Conservation (phyloP, 1,140 invertebrate genomes). For the Lepidurus apus region DNA sequence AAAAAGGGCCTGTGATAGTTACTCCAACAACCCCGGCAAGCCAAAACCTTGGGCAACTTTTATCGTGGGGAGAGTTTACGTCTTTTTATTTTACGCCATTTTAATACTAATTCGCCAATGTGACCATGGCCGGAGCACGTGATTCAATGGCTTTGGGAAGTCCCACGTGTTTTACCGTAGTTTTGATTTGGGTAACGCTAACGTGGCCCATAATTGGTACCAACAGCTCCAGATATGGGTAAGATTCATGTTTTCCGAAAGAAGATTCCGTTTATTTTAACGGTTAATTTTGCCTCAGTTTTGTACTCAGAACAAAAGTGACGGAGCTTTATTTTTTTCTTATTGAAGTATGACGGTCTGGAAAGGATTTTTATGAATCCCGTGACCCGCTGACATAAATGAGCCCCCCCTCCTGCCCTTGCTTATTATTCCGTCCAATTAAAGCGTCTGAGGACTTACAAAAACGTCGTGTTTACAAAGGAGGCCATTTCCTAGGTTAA, state of each 20-base stretch:
- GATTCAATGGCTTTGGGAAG: not conserved
- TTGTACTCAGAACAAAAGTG: not conserved
- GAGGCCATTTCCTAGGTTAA: not conserved
- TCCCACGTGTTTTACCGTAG: conserved; percentile 18
- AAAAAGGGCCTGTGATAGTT: not conserved
- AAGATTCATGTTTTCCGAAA: not conserved
- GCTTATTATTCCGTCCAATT: conserved; percentile 15
- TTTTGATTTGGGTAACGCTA: not conserved
- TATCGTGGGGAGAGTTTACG: not conserved
- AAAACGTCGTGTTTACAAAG: not conserved
- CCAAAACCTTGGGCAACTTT: not conserved
- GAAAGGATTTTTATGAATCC: not conserved
- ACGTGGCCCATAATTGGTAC: not conserved
- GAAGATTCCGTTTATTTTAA: not conserved
- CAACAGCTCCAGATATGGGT: not conserved
- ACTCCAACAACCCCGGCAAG: not conserved
- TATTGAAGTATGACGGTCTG: not conserved
- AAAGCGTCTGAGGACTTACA: not conserved
- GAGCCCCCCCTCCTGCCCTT: not conserved
- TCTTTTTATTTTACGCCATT: not conserved
- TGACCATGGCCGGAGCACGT: not conserved
- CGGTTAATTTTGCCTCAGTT: not conserved
- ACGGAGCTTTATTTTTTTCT: too few species aligned
- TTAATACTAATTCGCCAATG: conserved; percentile 12
- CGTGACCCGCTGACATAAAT: conserved; percentile 11